A percentile compares a stretch with the other conserved stretches of the same genome.
Conservation (phyloP, 2,888 invertebrate species). For the Cosmia trapezina region DNA sequence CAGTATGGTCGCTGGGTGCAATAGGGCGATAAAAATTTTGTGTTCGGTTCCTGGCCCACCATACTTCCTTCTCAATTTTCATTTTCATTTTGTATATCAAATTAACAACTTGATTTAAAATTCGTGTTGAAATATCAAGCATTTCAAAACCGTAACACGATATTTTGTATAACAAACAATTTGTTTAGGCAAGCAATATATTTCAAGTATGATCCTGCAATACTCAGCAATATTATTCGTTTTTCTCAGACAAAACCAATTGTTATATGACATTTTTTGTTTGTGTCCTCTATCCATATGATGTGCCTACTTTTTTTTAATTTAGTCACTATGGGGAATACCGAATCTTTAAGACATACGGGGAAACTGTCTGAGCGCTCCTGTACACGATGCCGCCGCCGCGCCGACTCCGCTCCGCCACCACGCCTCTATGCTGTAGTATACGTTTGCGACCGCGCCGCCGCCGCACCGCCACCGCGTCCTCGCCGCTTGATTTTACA, state of each 20-base stretch:
- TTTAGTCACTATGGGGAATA: too few relatives aligned
- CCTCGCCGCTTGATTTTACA: too few relatives aligned
- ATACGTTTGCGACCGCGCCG: too few relatives aligned
- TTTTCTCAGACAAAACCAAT: not conserved
- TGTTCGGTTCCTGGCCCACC: not conserved
- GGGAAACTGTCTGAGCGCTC: too few relatives aligned
- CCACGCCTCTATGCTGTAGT: too few relatives aligned
- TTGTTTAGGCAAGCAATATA: not conserved
- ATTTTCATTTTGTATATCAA: not conserved
- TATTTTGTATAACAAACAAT: not conserved
- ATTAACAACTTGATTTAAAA: not conserved
- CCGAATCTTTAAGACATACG: too few relatives aligned
- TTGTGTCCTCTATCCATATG: too few relatives aligned
- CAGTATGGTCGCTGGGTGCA: not conserved
- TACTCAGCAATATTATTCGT: slow-evolving; percentile 9
- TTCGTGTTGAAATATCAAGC: not conserved
- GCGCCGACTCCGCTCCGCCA: too few relatives aligned
- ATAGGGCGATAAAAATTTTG: not conserved
- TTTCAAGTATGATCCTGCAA: slow-evolving; percentile 6
- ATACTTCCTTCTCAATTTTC: not conserved
- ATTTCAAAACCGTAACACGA: not conserved
- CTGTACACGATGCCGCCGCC: too few relatives aligned
- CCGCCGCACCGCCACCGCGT: too few relatives aligned
- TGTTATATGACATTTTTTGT: too few relatives aligned
- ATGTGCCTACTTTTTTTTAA: too few relatives aligned